Percentiles rank a stretch among this genome's conserved stretches.
phyloP scores from a whole-genome alignment of 2,888 invertebrate genomes.

The Acleris emargana region DNA sequence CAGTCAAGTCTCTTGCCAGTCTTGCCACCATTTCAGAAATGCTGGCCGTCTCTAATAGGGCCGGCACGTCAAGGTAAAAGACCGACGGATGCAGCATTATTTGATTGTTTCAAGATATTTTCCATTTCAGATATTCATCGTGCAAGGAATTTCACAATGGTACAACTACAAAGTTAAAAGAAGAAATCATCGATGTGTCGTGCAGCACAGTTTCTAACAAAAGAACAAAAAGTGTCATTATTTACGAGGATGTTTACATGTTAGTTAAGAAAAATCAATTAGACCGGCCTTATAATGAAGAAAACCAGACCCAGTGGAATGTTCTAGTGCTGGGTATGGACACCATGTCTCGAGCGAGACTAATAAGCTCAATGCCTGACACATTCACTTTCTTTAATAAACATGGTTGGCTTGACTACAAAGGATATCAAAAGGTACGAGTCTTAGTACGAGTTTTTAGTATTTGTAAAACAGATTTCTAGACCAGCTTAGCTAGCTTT shows the following conservation, averaged over 20 bases:
- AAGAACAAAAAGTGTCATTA: slow-evolving; percentile 50
- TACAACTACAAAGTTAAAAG: slow-evolving; percentile 42
- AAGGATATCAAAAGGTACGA: slow-evolving; percentile 43
- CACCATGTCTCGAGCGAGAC: slow-evolving; percentile 38
- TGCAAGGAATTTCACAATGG: slow-evolving; percentile 52
- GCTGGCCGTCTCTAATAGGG: too few species aligned
- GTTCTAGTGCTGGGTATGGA: slow-evolving; percentile 40
- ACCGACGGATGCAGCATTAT: too few species aligned
- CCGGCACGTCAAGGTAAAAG: too few species aligned
- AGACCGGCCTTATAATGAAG: not conserved
- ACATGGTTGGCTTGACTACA: slow-evolving; percentile 38
- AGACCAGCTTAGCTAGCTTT: too few species aligned
- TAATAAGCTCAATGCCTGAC: slow-evolving; percentile 33
- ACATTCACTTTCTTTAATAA: slow-evolving; percentile 34
- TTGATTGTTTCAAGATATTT: not conserved
- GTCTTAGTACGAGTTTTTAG: too few species aligned
- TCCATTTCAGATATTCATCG: slow-evolving; percentile 52
- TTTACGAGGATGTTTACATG: slow-evolving; percentile 31
- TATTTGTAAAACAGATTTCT: too few species aligned
- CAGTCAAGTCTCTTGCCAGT: too few species aligned
- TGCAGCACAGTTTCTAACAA: slow-evolving; percentile 42
- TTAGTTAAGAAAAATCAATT: slow-evolving; percentile 13
- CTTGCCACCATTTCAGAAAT: too few species aligned
- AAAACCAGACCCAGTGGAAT: slow-evolving; percentile 36
- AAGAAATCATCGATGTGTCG: slow-evolving; percentile 56